Conservation (phyloP, 2,888 invertebrate genomes). For the Scaptomyza cyrtandrae region DNA sequence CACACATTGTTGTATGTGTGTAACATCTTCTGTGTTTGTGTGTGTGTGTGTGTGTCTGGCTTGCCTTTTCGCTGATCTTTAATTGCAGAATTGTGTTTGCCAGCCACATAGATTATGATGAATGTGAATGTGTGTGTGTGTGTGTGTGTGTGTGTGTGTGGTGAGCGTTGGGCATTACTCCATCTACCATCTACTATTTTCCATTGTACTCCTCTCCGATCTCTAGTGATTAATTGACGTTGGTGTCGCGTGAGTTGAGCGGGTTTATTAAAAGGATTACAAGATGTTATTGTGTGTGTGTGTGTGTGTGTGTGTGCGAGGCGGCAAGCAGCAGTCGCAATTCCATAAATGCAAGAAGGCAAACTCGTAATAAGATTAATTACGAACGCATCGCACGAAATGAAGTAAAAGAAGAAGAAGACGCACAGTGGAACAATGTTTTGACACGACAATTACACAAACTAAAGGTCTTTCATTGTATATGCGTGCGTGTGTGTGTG, state of each 20-base stretch:
- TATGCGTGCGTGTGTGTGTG: neutral
- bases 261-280: slow-evolving; percentile 76
- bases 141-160: slow-evolving; percentile 10
- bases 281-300: slow-evolving; percentile 47
- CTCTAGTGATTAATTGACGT: slow-evolving; percentile 71
- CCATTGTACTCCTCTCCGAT: slow-evolving; percentile 15
- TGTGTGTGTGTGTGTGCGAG: slow-evolving; percentile 51
- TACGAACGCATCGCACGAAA: slow-evolving; percentile 55
- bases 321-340: slow-evolving; percentile 17
- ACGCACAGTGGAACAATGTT: slow-evolving; percentile 52
- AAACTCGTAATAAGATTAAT: slow-evolving; percentile 68
- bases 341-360: slow-evolving; percentile 50
- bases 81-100: slow-evolving; percentile 74
- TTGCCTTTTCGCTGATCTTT: slow-evolving; percentile 64
- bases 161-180: slow-evolving; percentile 4
- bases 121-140: slow-evolving; percentile 11
- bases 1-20: slow-evolving; percentile 11
- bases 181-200: neutral
- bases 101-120: slow-evolving; percentile 41
- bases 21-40: slow-evolving; percentile 35
- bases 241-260: slow-evolving; percentile 71
- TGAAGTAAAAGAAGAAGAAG: neutral
- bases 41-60: neutral
- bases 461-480: slow-evolving; percentile 2
- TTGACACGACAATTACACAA: slow-evolving; percentile 63